These are phyloP conservation scores for Ctenomys sociabilis DNA, from an alignment of 2,113 vertebrate species.

Conservation along the genomic window DNA sequence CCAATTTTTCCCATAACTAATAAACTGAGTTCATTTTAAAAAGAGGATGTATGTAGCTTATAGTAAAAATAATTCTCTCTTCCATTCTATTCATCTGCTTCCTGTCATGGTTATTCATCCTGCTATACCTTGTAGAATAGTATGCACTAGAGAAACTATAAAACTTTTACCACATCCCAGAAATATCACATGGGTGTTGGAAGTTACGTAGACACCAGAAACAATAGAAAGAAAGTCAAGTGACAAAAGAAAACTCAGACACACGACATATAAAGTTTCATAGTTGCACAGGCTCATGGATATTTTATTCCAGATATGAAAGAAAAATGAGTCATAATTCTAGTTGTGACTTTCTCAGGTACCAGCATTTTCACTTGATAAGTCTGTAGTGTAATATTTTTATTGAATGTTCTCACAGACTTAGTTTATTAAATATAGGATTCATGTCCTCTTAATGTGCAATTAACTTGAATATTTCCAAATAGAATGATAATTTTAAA, in stretches of 20 bases:
- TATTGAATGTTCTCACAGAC: not conserved
- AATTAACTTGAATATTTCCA: not conserved
- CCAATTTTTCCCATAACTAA: not conserved
- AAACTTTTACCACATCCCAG: not conserved
- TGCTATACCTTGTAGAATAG: not conserved
- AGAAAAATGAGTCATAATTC: not conserved
- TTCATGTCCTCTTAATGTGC: not conserved
- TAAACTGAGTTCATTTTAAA: not conserved
- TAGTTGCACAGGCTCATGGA: not conserved
- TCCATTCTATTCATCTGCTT: not conserved
- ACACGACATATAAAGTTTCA: not conserved
- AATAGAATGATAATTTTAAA: not conserved
- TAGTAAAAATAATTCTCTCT: not conserved
- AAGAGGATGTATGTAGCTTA: not conserved
- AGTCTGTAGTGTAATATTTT: not conserved
- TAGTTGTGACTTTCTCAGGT: not conserved
- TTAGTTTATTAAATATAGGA: not conserved
- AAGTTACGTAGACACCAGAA: not conserved
- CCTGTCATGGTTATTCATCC: not conserved
- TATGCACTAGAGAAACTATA: not conserved
- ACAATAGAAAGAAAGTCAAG: slow-evolving; percentile 2
- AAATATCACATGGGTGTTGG: not conserved
- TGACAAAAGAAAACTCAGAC: not conserved
- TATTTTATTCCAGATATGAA: not conserved
- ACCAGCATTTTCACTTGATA: not conserved